phyloP scores from a whole-genome alignment of 2,888 invertebrate species.

The Notocelia uddmanniana region DNA sequence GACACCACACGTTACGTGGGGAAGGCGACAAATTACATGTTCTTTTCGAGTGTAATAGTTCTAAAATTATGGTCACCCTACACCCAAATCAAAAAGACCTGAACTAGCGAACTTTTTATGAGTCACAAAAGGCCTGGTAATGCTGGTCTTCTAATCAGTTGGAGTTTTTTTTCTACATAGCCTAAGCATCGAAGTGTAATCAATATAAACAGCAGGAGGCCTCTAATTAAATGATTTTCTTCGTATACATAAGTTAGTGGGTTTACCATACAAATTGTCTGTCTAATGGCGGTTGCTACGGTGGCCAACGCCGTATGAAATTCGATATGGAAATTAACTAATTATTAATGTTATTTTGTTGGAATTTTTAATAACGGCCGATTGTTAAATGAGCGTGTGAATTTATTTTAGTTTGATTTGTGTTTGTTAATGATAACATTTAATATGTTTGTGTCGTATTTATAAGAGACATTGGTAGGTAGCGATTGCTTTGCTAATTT shows the following conservation, averaged over 20 bases:
- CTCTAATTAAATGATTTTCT: constrained; percentile 72
- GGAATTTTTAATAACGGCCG: constrained; percentile 53
- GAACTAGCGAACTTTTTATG: too few species aligned
- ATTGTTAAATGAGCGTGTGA: constrained; percentile 42
- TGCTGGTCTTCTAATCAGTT: constrained; percentile 5
- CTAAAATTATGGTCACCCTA: constrained; percentile 47
- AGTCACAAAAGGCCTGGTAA: background rate
- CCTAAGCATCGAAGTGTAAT: constrained; percentile 58
- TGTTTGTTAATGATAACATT: constrained; percentile 9
- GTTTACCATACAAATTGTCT: constrained; percentile 71
- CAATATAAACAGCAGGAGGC: constrained; percentile 65
- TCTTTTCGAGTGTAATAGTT: constrained; percentile 56
- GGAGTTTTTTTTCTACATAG: constrained; percentile 37
- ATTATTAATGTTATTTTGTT: constrained; percentile 57
- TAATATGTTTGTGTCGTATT: constrained; percentile 12
- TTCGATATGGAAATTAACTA: constrained; percentile 64
- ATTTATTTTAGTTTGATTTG: constrained; percentile 39
- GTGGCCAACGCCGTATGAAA: constrained; percentile 63
- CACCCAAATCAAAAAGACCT: constrained; percentile 47
- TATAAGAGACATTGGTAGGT: background rate
- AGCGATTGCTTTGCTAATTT: too few species aligned
- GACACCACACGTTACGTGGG: constrained; percentile 61
- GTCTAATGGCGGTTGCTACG: constrained; percentile 64
- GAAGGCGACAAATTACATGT: constrained; percentile 69
- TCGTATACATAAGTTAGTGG: constrained; percentile 49